Conservation (phyloP, 2,113 vertebrate genomes). For the Brachyistius frenatus region DNA sequence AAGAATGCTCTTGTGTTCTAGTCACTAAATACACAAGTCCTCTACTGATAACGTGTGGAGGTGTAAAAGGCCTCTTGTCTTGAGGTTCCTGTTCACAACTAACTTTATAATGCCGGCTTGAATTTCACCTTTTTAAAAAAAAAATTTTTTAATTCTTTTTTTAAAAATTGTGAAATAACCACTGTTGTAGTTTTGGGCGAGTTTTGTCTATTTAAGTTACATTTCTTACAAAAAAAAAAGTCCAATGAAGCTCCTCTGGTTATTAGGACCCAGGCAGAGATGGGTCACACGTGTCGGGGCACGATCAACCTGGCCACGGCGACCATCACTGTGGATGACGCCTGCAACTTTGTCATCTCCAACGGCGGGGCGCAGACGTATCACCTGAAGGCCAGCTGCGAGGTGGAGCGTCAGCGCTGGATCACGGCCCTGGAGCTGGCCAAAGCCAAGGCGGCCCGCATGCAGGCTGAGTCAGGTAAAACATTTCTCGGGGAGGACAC, state of each 20-base stretch:
- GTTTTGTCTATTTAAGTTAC: too few species aligned
- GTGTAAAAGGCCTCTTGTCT: too few species aligned
- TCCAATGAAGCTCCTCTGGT: neutral
- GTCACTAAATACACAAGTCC: too few species aligned
- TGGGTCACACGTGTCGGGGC: constrained; percentile 96
- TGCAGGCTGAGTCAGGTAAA: constrained; percentile 95
- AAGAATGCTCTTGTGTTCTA: too few species aligned
- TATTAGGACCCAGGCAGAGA: constrained; percentile 94
- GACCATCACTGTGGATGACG: constrained; percentile 94
- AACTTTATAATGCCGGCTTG: too few species aligned
- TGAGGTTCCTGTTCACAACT: too few species aligned
- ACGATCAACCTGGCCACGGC: constrained; percentile 97
- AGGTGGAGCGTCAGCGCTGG: constrained; percentile 96
- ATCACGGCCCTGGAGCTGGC: constrained; percentile 95
- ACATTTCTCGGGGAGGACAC: neutral
- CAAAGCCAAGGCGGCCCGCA: constrained; percentile 95
- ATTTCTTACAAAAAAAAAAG: neutral
- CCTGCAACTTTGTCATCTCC: constrained; percentile 97
- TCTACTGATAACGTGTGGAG: too few species aligned
- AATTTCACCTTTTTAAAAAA: too few species aligned
- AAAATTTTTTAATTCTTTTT: too few species aligned
- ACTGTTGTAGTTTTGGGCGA: too few species aligned
- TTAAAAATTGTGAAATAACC: too few species aligned
- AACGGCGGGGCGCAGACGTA: constrained; percentile 96
- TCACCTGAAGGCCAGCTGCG: constrained; percentile 95